These are phyloP conservation scores for Drosophila pseudoobscura DNA, from an alignment of 1,140 invertebrate genomes.

Conservation along the genomic window DNA sequence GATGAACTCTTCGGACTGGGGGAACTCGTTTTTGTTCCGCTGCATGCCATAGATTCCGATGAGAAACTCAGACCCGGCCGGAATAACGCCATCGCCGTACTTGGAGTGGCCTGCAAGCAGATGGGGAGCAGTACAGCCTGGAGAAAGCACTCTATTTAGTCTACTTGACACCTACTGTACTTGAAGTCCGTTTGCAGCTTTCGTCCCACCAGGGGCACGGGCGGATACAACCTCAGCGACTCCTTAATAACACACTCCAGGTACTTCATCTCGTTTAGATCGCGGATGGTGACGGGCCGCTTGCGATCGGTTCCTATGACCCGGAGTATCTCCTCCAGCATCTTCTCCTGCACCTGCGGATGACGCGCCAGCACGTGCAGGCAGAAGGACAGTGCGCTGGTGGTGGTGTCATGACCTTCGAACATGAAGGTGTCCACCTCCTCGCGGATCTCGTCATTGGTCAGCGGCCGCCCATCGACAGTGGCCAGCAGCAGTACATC, in stretches of 20 bases:
- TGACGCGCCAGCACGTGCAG: slow-evolving; percentile 59
- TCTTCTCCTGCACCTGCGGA: slow-evolving; percentile 64
- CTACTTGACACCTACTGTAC: slow-evolving; percentile 54
- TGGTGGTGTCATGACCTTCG: slow-evolving; percentile 84
- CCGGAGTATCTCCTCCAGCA: slow-evolving; percentile 68
- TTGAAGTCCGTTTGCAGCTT: slow-evolving; percentile 86
- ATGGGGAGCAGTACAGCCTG: neutral
- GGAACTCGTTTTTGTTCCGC: slow-evolving; percentile 9
- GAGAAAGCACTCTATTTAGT: no score
- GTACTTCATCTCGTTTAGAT: slow-evolving; percentile 87
- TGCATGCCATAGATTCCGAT: slow-evolving; percentile 72
- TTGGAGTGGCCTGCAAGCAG: slow-evolving; percentile 45
- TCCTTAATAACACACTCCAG: slow-evolving; percentile 90
- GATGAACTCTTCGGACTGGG: slow-evolving; percentile 84
- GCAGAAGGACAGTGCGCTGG: slow-evolving; percentile 66
- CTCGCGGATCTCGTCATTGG: slow-evolving; percentile 87
- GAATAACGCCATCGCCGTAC: slow-evolving; percentile 48
- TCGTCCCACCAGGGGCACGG: slow-evolving; percentile 85
- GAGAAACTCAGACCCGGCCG: slow-evolving; percentile 61
- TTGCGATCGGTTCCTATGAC: slow-evolving; percentile 83
- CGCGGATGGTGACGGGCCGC: slow-evolving; percentile 82
- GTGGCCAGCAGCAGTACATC: slow-evolving; percentile 87
- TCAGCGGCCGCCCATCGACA: slow-evolving; percentile 84
- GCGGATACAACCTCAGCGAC: slow-evolving; percentile 87
- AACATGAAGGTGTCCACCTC: slow-evolving; percentile 90